Evolutionary conservation across 2,888 invertebrate genomes (phyloP), one percentile per base, ranked within the genome.

Genomic region (Fragum fragum): DNA sequence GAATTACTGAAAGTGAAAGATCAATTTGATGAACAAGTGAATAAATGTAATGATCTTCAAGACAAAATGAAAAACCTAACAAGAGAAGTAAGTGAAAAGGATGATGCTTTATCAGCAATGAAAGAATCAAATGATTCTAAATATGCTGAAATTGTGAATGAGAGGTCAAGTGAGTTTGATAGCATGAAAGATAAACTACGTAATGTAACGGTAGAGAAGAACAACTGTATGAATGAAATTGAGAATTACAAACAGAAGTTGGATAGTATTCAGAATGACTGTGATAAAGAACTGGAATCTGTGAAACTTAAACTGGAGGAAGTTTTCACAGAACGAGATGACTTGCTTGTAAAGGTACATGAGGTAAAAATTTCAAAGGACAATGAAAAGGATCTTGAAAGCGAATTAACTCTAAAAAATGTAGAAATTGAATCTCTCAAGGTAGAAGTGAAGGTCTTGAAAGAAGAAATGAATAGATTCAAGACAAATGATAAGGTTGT

Each of bases 371-470:
- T 57, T 23, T 21, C 28, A 18, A 70, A 72, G 68, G 59, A 77
- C 32, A 63, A 21, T 66, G 73, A 75, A 68, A 63, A 72, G 74
- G 74, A 76, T 69, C 29, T 72, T n/a, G 39, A 70, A 39, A 73
- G 79, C 59, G 66, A 79, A 42, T 21, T 83, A 39, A 63, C 73
- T 21, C 47, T 76, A 52, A 71, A 79, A 55, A 73, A 79, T 63
- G 76, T 77, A 7, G 76, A 77, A 26, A 75, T 74, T 32, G 70
- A 80, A 57, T 77, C 63, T 2, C 28, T 85, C 9, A 76, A 73
- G 36, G 39, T 57, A 16, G 86, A 85, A 59, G 28, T 86, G 23
- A 76, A 81, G 42, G 61, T 73, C 9, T 29, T 82, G 53, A 83
- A 80, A 59, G 75, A 73, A 29, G 71, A 63, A 2, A n/a, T 80